Evolutionary conservation across 1,140 invertebrate genomes (phyloP), one percentile per base, ranked within the genome.

Genomic region (Stenopsyche tienmushanensis): DNA sequence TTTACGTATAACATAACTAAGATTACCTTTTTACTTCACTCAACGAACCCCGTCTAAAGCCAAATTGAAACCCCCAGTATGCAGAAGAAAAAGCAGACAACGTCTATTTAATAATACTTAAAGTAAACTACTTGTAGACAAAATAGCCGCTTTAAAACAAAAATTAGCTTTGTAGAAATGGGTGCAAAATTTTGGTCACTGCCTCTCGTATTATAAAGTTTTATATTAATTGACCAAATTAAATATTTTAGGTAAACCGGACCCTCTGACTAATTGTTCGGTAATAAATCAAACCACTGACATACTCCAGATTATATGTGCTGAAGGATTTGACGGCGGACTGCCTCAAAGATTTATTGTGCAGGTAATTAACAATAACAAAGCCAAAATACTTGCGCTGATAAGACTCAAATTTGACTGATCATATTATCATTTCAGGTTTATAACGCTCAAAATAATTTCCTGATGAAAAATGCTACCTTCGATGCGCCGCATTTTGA

Each of bases 251-350:
- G 79, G 79, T 57, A 79, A 79, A 68, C 85, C 85, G 13, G 82
- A 85, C 25, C 72, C 82, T 1, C 78, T 83, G n/a, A 73, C 81
- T 50, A 80, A 83, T 67, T 86, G 85, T 71, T 77, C 80, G 9
- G 74, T 86, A 20, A 80, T 77, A 50, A 86, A 87, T 72, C 82
- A 84, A 49, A 85, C 78, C 8, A 83, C 78, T 58, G 78, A 80
- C 69, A 78, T 80, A 1, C 72, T 89, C 45, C 82, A 84, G 45
- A 81, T 90, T 20, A 85, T 82, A 69, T 90, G 88, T 75, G 74
- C 81, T n/a, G 82, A 86, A 1, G 88, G 88, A n/a, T 84, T 85
- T 66, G 86, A 88, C 68, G 88, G 89, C 3, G 89, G 89, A 13
- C 79, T 89, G 8, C 72, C 73, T 25, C 80, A 81, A 64, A 62